Percentiles rank a stretch among this genome's conserved stretches.
Conservation (phyloP, 1,140 invertebrate genomes). For the Antheraea mylitta region DNA sequence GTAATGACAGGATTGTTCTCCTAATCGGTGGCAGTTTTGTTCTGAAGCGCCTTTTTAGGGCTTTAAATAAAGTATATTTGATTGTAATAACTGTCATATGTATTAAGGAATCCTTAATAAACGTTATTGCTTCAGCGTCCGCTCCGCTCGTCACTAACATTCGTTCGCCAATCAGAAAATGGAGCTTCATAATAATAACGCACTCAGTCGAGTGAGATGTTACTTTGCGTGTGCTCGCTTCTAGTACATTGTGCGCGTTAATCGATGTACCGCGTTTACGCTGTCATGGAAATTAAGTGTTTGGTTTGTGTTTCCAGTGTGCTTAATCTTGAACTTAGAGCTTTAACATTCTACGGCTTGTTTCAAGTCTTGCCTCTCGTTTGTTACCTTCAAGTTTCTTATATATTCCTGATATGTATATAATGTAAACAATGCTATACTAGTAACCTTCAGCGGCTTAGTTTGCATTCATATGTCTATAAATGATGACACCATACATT, state of each 20-base stretch:
- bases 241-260: constrained; percentile 54
- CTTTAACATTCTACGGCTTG: constrained; percentile 3
- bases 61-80: no score
- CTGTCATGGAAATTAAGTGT: constrained; percentile 13
- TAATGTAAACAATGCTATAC: not conserved
- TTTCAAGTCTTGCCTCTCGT: not conserved
- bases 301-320: constrained; percentile 19
- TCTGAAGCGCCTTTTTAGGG: no score
- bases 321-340: not conserved
- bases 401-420: not conserved
- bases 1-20: no score
- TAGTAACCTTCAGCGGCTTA: no score
- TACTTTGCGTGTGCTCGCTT: constrained; percentile 58
- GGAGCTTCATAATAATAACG: constrained; percentile 38
- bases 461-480: no score
- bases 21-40: no score
- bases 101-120: not conserved
- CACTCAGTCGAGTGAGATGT: constrained; percentile 65
- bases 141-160: constrained; percentile 40
- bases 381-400: not conserved
- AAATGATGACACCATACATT: no score
- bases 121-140: constrained; percentile 24
- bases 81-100: no score
- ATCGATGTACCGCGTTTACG: constrained; percentile 7
- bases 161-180: constrained; percentile 15